Base-by-base conservation (phyloP, 2,888 invertebrate species). In the Drosophila paramelanica region DNA sequence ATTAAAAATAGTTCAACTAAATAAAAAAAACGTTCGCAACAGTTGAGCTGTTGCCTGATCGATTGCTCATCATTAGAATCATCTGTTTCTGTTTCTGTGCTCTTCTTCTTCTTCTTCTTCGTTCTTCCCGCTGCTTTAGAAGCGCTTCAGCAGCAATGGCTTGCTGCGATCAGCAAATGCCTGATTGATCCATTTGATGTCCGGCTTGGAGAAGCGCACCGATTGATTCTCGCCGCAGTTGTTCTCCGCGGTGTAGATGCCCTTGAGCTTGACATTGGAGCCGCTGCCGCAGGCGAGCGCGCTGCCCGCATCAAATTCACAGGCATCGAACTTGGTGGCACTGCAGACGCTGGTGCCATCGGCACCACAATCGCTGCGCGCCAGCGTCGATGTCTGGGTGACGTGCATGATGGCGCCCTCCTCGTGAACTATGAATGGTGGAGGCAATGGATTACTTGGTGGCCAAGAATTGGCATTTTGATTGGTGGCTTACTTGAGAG, bases 231-330 rank as follows among this genome's bases (percentile, higher is more conserved):
- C 94, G 55, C 94, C 94, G 77, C 94, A 95, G 20, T 93, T 96
- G 33, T 96, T 95, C 85, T 97, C 97, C 93, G 95, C 95, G 33
- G 95, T 95, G 93, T 95, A 97, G 71, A 96, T 93, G 61, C 97
- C 97, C 81, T 95, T 93, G 25, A 97, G 93, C 7, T 95, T 94
- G 70, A 94, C 94, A 13, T 95, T 95, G 71, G 95, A 94, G 2
- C 95, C 95, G 10, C 94, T 94, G 11, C 95, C 95, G 90, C 97
- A 97, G 6, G 96, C 96, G 50, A 97, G 92, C 0, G 97, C 97
- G 77, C 96, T 96, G 50, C 97, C 97, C 56, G 95, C 94, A 90
- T 97, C 97, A 7, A 93, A 96, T 93, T 95, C 95, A 93, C 97
- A 97, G 61, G 97, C 94, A 83, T 96, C 96, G 77, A 95, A 94